Evolutionary conservation across 2,113 vertebrate genomes (phyloP), one percentile per base, ranked within the genome.

Genomic region (Notothenia coriiceps): DNA sequence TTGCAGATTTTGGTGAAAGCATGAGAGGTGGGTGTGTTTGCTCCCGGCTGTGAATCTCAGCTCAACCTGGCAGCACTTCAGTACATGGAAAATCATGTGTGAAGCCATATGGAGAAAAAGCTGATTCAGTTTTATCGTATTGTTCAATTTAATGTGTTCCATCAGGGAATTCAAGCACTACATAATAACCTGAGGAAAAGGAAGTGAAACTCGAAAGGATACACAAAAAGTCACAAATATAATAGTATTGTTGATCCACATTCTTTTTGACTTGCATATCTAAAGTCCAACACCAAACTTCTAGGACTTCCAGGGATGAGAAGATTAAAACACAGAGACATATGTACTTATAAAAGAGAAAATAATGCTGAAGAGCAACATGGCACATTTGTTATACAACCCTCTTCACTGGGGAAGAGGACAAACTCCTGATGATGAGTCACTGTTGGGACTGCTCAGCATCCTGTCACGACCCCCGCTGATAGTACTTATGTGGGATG

Each of bases 341-440:
- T 2, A 49, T 25, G 49, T 50, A 5, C 65, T 82, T 2, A 10
- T 55, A 10, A 60, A 70, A 72, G 17, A 46, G 40, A 35, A 44
- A 54, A 51, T 29, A 80, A 76, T n/a, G 33, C 22, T 43, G 79
- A 75, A 35, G 63, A 51, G 18, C 18, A 15, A 5, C 63, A 47
- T 12, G 14, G 74, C 47, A 12, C 56, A 59, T 78, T 75, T 74
- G 43, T 86, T 87, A 83, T 6, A 22, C 40, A 87, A 91, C 76
- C 43, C 73, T 88, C 78, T 79, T 77, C 80, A 60, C 56, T 9
- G 2, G 43, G 69, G 33, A 75, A 50, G 74, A 79, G 79, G 33
- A 52, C 64, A 44, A 49, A 64, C 65, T 56, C 47, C 84, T 25
- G 44, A 52, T 22, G 70, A 86, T 91, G 93, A 94, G 73, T 93